Evolutionary conservation across 2,888 invertebrate genomes (phyloP).

Genomic region (Fissipunctia ypsillon): DNA sequence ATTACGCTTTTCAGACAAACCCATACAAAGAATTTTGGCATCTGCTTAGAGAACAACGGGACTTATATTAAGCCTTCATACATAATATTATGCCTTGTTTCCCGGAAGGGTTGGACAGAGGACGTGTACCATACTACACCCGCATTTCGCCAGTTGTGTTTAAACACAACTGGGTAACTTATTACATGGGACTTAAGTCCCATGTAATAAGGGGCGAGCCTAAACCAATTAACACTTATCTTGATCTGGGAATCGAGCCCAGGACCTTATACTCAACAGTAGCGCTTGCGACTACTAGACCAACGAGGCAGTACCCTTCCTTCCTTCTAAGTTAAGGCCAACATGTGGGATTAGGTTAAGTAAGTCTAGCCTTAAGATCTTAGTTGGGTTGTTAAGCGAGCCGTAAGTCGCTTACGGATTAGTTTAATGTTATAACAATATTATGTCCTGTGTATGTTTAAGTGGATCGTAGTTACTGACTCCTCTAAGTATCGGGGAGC

Average conservation of each 20-base stretch:
- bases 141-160: too few species aligned
- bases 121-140: too few species aligned
- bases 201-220: too few species aligned
- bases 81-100: background rate
- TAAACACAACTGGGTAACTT: too few species aligned
- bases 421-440: slow-evolving; percentile 19
- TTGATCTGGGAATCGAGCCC: too few species aligned
- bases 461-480: background rate
- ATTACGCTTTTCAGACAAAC: slow-evolving; percentile 76
- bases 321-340: slow-evolving; percentile 16
- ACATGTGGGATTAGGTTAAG: slow-evolving; percentile 11
- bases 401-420: slow-evolving; percentile 10
- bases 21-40: slow-evolving; percentile 38
- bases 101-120: background rate
- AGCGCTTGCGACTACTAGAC: too few species aligned
- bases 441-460: background rate
- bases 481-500: background rate
- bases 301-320: too few species aligned
- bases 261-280: too few species aligned
- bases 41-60: slow-evolving; percentile 26
- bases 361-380: slow-evolving; percentile 33
- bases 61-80: slow-evolving; percentile 11
- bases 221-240: background rate
- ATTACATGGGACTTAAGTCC: too few species aligned
- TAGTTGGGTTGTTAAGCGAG: slow-evolving; percentile 14